A percentile compares a stretch with the other conserved stretches of the same genome.
Evolutionary conservation across 2,888 invertebrate genomes (phyloP).

Genomic region (Apamea anceps): DNA sequence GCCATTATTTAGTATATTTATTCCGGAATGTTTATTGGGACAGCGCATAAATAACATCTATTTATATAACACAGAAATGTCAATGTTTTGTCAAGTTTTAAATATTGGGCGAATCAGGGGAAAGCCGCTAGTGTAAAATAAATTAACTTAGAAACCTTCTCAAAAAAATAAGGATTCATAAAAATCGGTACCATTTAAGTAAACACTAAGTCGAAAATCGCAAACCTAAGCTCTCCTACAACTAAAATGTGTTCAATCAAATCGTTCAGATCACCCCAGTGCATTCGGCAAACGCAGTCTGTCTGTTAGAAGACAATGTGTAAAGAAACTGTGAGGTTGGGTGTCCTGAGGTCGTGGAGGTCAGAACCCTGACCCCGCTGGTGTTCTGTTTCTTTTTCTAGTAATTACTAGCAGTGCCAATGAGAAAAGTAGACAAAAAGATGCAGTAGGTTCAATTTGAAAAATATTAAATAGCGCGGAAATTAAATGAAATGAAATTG

Average conservation of each 20-base stretch:
- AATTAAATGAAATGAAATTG: no score
- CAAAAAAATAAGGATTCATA: neutral
- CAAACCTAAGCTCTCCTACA: neutral
- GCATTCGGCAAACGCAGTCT: slow-evolving; percentile 13
- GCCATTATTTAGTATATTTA: neutral
- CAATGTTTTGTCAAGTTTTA: neutral
- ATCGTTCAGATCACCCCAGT: neutral
- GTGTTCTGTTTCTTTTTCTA: slow-evolving; percentile 38
- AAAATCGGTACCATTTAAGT: neutral
- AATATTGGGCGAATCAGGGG: neutral
- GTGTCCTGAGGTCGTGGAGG: slow-evolving; percentile 36
- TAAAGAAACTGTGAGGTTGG: slow-evolving; percentile 18
- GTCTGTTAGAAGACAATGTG: neutral
- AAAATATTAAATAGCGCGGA: no score
- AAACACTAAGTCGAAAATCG: neutral
- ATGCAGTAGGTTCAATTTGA: slow-evolving; percentile 21
- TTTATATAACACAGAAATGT: neutral
- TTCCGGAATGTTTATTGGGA: no score
- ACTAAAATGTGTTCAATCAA: neutral
- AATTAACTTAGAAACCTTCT: neutral
- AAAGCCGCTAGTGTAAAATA: neutral
- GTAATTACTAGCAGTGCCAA: slow-evolving; percentile 58
- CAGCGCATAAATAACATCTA: neutral
- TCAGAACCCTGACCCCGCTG: slow-evolving; percentile 35
- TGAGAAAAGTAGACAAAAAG: slow-evolving; percentile 24